Conservation (phyloP, 2,797 vertebrate species). For the Gallirallus australis region DNA sequence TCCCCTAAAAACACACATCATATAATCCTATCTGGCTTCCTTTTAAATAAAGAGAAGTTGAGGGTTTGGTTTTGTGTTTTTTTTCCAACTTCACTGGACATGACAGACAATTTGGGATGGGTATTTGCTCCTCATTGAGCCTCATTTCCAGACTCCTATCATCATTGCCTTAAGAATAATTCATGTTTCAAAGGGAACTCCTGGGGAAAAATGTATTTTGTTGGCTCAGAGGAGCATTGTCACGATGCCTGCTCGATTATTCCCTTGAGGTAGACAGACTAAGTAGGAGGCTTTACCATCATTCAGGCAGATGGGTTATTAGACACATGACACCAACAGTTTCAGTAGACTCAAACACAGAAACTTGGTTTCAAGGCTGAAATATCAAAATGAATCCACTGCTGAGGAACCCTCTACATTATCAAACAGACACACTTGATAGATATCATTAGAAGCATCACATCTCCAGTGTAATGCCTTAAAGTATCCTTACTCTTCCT, state of each 20-base stretch:
- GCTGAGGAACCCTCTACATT: not conserved
- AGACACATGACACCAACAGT: conserved; percentile 38
- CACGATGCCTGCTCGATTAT: not conserved
- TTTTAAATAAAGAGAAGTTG: not conserved
- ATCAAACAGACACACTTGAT: not conserved
- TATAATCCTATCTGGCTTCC: not conserved
- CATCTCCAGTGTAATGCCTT: not conserved
- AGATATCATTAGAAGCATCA: not conserved
- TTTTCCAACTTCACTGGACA: not conserved
- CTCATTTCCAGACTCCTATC: not conserved
- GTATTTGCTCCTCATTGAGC: not conserved
- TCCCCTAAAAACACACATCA: not conserved
- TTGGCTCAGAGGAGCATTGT: conserved; percentile 32
- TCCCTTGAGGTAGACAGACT: conserved; percentile 41
- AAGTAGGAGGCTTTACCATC: conserved; percentile 51
- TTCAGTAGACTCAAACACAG: not conserved
- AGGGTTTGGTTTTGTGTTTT: not conserved
- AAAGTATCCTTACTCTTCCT: not conserved
- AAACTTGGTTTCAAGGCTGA: conserved; percentile 25
- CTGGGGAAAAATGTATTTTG: not conserved
- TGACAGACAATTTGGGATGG: not conserved
- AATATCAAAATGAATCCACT: not conserved
- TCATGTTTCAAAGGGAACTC: not conserved
- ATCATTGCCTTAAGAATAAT: not conserved
- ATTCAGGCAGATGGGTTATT: conserved; percentile 39